Conservation (phyloP, 2,113 vertebrate species). For the Nycticorax nycticorax region DNA sequence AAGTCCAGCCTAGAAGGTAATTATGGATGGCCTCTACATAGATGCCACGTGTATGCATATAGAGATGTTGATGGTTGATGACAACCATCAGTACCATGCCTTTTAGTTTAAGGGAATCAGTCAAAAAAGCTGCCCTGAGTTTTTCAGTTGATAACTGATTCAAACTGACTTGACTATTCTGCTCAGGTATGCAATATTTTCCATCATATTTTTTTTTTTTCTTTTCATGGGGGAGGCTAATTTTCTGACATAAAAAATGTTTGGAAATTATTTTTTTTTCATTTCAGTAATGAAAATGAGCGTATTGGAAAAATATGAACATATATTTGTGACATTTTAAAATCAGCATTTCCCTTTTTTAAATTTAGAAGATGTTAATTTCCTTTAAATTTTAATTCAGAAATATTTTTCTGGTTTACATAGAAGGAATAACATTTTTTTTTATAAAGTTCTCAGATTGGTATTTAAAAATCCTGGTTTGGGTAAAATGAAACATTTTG, state of each 20-base stretch:
- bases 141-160: not conserved
- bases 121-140: not conserved
- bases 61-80: not conserved
- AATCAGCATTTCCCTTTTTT: not conserved
- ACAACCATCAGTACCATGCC: not conserved
- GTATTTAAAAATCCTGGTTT: not conserved
- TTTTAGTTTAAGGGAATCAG: not conserved
- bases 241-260: not conserved
- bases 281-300: not conserved
- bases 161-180: not conserved
- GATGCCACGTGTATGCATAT: not conserved
- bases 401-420: not conserved
- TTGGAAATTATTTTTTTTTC: not conserved
- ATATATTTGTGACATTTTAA: not conserved
- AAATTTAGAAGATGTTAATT: not conserved
- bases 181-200: not conserved
- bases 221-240: not conserved
- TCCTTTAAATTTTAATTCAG: not conserved
- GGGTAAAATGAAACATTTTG: not conserved
- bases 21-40: not conserved
- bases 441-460: not conserved
- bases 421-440: not conserved
- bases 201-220: no score
- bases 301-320: not conserved
- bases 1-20: not conserved